Evolutionary conservation across 2,113 vertebrate genomes (phyloP).

Genomic region (Accipiter cooperii): DNA sequence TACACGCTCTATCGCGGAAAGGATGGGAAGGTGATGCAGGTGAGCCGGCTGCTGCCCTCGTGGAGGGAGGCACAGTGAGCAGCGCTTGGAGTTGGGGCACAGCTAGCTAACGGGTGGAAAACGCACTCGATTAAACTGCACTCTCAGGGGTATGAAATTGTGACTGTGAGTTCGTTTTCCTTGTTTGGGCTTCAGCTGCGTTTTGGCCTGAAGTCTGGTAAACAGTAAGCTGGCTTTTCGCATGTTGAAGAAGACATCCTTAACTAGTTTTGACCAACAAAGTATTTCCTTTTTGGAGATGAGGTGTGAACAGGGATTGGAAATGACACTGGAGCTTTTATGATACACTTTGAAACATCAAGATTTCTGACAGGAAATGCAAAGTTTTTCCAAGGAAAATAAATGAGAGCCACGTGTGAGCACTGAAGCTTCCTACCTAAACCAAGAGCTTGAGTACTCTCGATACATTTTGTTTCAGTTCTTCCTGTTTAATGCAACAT

Average conservation of each 20-base stretch:
- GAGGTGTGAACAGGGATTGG: background rate
- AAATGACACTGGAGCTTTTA: background rate
- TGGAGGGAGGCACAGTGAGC: background rate
- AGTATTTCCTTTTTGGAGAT: background rate
- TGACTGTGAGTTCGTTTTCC: background rate
- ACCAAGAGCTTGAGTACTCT: background rate
- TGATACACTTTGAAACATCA: background rate
- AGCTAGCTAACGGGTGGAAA: fast-evolving
- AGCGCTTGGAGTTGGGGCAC: background rate
- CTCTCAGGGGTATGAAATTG: background rate
- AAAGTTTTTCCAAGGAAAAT: background rate
- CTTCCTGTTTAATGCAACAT: background rate
- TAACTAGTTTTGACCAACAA: background rate
- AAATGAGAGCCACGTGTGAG: background rate
- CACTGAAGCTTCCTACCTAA: background rate
- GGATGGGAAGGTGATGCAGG: slow-evolving; percentile 97
- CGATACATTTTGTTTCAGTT: background rate
- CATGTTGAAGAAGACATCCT: background rate
- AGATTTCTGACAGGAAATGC: background rate
- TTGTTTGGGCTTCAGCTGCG: background rate
- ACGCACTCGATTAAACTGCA: background rate
- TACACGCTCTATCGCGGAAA: slow-evolving; percentile 92
- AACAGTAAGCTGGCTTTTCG: background rate
- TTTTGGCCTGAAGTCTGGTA: background rate
- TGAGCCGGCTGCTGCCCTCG: background rate